These are phyloP conservation scores for Cartodere bifasciata DNA, from an alignment of 2,888 invertebrate species.

Conservation along the genomic window DNA sequence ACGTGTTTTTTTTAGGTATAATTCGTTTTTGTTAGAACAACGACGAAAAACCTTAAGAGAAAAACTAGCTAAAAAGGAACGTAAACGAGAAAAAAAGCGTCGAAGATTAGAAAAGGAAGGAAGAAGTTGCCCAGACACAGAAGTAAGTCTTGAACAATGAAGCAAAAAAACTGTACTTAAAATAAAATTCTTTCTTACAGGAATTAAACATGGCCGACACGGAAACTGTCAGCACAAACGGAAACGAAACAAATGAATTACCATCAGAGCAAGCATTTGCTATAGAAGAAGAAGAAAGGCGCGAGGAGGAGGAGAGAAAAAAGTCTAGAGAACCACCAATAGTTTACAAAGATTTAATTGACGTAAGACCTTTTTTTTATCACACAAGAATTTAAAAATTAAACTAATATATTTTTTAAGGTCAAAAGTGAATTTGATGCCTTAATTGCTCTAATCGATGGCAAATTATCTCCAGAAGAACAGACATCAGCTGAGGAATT, in stretches of 20 bases:
- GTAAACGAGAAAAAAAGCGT: slow-evolving; percentile 57
- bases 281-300: slow-evolving; percentile 49
- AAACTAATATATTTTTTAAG: slow-evolving; percentile 28
- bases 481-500: slow-evolving; percentile 67
- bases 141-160: no score
- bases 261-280: slow-evolving; percentile 42
- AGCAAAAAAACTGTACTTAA: no score
- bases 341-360: slow-evolving; percentile 55
- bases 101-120: slow-evolving; percentile 44
- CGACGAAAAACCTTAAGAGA: slow-evolving; percentile 56
- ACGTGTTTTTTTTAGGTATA: slow-evolving; percentile 33
- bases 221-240: slow-evolving; percentile 30
- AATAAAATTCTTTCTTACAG: no score
- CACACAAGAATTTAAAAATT: background rate
- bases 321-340: slow-evolving; percentile 67
- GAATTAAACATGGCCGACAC: slow-evolving; percentile 28
- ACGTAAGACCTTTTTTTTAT: slow-evolving; percentile 39
- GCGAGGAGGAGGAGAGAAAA: slow-evolving; percentile 56
- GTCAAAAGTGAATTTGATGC: slow-evolving; percentile 61
- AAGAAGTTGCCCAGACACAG: no score
- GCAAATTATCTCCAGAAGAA: slow-evolving; percentile 62
- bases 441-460: slow-evolving; percentile 54
- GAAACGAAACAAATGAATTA: slow-evolving; percentile 33
- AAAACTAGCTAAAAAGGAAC: slow-evolving; percentile 59
- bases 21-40: slow-evolving; percentile 54